A percentile compares a stretch with the other conserved stretches of the same genome.
Conservation (phyloP, 2,797 vertebrate species). For the Borostomias antarcticus region DNA sequence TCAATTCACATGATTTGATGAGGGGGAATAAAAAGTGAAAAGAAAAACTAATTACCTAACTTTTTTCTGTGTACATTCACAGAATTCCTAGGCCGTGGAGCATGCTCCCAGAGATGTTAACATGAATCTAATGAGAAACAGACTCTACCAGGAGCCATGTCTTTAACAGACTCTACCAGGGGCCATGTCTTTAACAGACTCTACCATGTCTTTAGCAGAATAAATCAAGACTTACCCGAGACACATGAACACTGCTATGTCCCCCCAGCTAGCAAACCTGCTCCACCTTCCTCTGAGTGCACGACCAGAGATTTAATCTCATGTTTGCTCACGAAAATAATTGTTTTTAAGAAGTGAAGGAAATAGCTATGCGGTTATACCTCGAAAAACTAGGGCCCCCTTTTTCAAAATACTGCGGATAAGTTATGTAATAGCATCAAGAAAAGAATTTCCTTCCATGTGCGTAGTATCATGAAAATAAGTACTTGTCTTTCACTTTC, state of each 20-base stretch:
- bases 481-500: background rate
- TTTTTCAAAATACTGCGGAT: background rate
- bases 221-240: constrained; percentile 42
- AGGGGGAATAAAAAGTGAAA: too few relatives aligned
- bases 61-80: constrained; percentile 47
- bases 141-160: constrained; percentile 29
- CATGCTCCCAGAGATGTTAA: constrained; percentile 41
- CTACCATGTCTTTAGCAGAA: constrained; percentile 27
- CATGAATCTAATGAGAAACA: constrained; percentile 50
- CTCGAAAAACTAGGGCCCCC: background rate
- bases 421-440: background rate
- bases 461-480: background rate
- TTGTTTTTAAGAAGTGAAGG: background rate
- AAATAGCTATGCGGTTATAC: background rate
- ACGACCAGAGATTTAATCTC: background rate
- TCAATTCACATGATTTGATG: constrained; percentile 19
- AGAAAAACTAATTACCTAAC: constrained; percentile 45
- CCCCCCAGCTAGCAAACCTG: constrained; percentile 17
- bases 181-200: constrained; percentile 26
- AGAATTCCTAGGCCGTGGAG: constrained; percentile 53
- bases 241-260: constrained; percentile 3
- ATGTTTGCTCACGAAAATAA: background rate
- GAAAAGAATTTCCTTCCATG: background rate
- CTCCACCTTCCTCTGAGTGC: constrained; percentile 4
- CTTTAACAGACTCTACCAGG: too few relatives aligned